phyloP scores from a whole-genome alignment of 2,888 invertebrate genomes.

The Lasioglossum leucozonium region DNA sequence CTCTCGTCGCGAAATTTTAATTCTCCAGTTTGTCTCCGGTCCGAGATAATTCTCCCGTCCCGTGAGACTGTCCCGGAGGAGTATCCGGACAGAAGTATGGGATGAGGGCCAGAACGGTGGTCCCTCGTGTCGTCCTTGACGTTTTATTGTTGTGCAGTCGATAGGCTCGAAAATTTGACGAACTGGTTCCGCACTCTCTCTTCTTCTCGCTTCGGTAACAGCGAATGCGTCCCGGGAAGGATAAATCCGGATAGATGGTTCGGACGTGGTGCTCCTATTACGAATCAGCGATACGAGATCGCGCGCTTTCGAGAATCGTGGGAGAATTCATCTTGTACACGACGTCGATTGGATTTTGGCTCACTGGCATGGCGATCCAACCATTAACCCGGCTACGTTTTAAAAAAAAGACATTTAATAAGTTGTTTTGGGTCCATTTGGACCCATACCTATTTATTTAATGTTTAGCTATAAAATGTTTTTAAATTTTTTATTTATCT shows the following conservation, averaged over 20 bases:
- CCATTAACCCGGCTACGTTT: too few species aligned
- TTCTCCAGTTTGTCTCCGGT: slow-evolving; percentile 19
- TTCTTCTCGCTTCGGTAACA: slow-evolving; percentile 55
- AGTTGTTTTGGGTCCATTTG: too few species aligned
- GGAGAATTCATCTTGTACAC: slow-evolving; percentile 34
- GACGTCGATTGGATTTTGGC: not conserved
- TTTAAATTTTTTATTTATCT: too few species aligned
- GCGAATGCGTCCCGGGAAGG: slow-evolving; percentile 42
- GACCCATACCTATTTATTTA: too few species aligned
- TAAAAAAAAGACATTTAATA: too few species aligned
- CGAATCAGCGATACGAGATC: slow-evolving; percentile 44
- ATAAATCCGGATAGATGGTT: slow-evolving; percentile 62
- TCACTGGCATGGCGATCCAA: not conserved
- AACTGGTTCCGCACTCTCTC: slow-evolving; percentile 73
- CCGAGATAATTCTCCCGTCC: slow-evolving; percentile 7
- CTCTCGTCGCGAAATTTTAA: slow-evolving; percentile 15
- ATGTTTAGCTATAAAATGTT: too few species aligned
- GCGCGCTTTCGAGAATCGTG: slow-evolving; percentile 45
- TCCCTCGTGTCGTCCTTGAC: slow-evolving; percentile 76
- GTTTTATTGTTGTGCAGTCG: slow-evolving; percentile 80
- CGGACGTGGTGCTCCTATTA: slow-evolving; percentile 54
- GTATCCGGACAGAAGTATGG: slow-evolving; percentile 18
- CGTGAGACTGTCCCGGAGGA: slow-evolving; percentile 25
- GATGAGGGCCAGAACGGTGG: slow-evolving; percentile 59
- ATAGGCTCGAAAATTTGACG: slow-evolving; percentile 79